Conservation (phyloP, 2,113 vertebrate species). For the Cololabis saira region DNA sequence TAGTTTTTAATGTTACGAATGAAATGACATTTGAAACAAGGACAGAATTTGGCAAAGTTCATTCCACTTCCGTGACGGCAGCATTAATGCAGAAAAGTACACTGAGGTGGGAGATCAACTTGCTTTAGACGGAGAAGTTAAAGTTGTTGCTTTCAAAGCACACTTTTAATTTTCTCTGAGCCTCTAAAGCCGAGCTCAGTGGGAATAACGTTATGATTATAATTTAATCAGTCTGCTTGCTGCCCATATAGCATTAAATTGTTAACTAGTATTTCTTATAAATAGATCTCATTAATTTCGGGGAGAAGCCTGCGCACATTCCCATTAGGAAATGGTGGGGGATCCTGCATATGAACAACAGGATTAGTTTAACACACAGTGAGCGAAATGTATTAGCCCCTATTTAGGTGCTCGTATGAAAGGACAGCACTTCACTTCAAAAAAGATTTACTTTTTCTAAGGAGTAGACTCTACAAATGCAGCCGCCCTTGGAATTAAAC, state of each 20-base stretch:
- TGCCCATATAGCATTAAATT: conserved; percentile 85
- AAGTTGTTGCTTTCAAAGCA: conserved; percentile 11
- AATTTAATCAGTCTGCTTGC: conserved; percentile 84
- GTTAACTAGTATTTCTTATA: conserved; percentile 88
- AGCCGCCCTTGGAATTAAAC: conserved; percentile 40
- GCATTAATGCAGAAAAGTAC: no score
- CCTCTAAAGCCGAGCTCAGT: conserved; percentile 63
- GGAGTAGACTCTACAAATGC: background rate
- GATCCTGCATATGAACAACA: conserved; percentile 78
- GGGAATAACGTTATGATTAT: conserved; percentile 80
- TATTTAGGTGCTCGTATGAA: conserved; percentile 24
- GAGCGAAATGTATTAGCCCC: conserved; percentile 32
- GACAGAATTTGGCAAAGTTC: no score
- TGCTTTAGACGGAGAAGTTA: background rate
- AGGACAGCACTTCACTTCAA: conserved; percentile 29
- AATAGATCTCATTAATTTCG: conserved; percentile 84
- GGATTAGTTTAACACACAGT: conserved; percentile 41
- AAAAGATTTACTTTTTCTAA: conserved; percentile 16
- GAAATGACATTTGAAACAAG: no score
- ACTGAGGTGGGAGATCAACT: no score
- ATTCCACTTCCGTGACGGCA: no score
- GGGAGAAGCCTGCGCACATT: conserved; percentile 80
- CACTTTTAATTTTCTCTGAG: conserved; percentile 74
- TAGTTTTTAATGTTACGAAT: no score
- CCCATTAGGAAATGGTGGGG: conserved; percentile 85